phyloP scores from a whole-genome alignment of 2,797 vertebrate species.

The Halcyon badia region DNA sequence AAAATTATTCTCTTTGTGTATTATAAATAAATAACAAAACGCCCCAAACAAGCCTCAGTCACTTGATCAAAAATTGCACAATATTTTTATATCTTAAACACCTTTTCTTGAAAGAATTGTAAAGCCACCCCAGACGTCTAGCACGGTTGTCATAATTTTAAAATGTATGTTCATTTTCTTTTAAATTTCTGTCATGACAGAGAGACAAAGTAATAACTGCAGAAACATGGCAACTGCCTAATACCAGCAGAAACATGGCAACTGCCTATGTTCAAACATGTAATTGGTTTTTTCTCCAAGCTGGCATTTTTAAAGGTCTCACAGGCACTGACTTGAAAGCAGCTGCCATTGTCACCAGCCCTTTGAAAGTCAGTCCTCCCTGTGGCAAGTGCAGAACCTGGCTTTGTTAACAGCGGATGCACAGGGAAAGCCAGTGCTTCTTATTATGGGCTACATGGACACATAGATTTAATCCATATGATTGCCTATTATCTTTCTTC shows the following conservation, averaged over 20 bases:
- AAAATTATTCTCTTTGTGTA: not conserved
- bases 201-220: conserved; percentile 31
- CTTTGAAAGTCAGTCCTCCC: conserved; percentile 50
- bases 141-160: not conserved
- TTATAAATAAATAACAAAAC: conserved; percentile 7
- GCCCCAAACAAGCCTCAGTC: not conserved
- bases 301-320: conserved; percentile 46
- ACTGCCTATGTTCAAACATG: conserved; percentile 26
- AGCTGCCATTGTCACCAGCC: conserved; percentile 42
- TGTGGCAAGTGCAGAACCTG: conserved; percentile 48
- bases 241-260: not conserved
- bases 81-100: not conserved
- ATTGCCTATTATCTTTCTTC: not conserved
- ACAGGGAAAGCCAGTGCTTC: not conserved
- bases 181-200: conserved; percentile 21
- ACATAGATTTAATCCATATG: not conserved
- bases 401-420: not conserved
- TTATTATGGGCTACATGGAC: not conserved
- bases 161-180: not conserved
- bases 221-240: conserved; percentile 6
- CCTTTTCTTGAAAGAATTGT: not conserved
- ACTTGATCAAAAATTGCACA: conserved; percentile 14
- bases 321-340: conserved; percentile 39
- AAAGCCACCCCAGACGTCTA: not conserved
- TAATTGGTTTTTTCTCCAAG: not conserved